These are phyloP conservation scores for Yponomeuta malinellus DNA, from an alignment of 2,888 invertebrate genomes.

Conservation along the genomic window DNA sequence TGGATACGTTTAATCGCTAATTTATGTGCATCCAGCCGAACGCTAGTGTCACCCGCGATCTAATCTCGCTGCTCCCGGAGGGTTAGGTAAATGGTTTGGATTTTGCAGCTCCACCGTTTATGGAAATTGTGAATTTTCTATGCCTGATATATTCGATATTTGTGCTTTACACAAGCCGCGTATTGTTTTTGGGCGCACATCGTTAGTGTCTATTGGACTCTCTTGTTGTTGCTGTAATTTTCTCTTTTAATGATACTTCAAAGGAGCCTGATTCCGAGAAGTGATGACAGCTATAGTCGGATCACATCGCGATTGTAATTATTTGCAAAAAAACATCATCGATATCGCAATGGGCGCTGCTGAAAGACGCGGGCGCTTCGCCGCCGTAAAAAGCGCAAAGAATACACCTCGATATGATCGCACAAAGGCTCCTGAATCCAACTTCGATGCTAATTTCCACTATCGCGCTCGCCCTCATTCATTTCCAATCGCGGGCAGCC, in stretches of 20 bases:
- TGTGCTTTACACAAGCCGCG: not conserved
- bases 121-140: conserved; percentile 3
- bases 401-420: conserved; percentile 76
- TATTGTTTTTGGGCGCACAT: not conserved
- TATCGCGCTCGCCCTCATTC: conserved; percentile 75
- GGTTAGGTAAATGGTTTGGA: conserved; percentile 27
- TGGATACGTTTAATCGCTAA: conserved; percentile 68
- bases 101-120: conserved; percentile 5
- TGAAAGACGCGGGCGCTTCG: conserved; percentile 53
- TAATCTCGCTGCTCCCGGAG: conserved; percentile 34
- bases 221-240: not conserved
- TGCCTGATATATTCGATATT: conserved; percentile 1
- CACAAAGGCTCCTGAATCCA: conserved; percentile 74
- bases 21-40: conserved; percentile 57
- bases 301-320: conserved; percentile 56
- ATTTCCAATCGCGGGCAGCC: conserved; percentile 73
- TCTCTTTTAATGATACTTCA: not conserved
- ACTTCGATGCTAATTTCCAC: conserved; percentile 77
- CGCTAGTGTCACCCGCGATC: conserved; percentile 42
- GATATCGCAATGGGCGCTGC: conserved; percentile 58
- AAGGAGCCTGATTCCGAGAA: not conserved
- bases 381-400: conserved; percentile 74
- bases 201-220: not conserved
- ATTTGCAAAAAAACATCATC: conserved; percentile 68
- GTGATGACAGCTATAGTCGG: conserved; percentile 31